Evolutionary conservation across 2,113 vertebrate genomes (phyloP).

Genomic region (Podilymbus podiceps): DNA sequence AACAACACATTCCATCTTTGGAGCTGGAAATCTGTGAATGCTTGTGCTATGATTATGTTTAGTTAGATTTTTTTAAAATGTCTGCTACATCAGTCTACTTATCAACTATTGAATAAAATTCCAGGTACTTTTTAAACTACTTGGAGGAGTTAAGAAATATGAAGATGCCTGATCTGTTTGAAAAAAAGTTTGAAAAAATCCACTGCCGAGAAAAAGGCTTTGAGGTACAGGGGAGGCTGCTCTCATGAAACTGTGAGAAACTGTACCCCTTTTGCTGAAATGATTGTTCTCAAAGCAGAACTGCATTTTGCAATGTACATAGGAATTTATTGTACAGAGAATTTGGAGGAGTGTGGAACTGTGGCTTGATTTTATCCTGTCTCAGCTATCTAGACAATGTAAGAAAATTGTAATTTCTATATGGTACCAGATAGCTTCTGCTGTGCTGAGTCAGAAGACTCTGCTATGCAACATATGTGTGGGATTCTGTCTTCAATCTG

Average conservation of each 20-base stretch:
- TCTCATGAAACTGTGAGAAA: background rate
- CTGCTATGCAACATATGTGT: constrained; percentile 30
- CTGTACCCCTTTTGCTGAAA: background rate
- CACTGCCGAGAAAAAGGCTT: background rate
- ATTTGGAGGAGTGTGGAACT: background rate
- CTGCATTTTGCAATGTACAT: background rate
- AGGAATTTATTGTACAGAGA: background rate
- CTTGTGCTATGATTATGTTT: background rate
- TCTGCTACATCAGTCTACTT: background rate
- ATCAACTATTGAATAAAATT: background rate
- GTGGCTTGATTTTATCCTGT: background rate
- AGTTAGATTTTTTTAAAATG: background rate
- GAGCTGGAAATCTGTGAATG: background rate
- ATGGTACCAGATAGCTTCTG: background rate
- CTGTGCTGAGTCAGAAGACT: constrained; percentile 57
- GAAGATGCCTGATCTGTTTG: background rate
- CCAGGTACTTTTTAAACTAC: background rate
- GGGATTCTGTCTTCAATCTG: constrained; percentile 48
- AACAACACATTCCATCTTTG: background rate
- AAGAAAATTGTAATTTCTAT: constrained; percentile 26
- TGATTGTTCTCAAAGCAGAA: background rate
- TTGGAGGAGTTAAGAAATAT: background rate
- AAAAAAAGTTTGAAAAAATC: background rate
- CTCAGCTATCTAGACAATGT: constrained; percentile 1
- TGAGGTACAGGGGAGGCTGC: background rate